Evolutionary conservation across 2,888 invertebrate genomes (phyloP).

Genomic region (Teleiodes luculella): DNA sequence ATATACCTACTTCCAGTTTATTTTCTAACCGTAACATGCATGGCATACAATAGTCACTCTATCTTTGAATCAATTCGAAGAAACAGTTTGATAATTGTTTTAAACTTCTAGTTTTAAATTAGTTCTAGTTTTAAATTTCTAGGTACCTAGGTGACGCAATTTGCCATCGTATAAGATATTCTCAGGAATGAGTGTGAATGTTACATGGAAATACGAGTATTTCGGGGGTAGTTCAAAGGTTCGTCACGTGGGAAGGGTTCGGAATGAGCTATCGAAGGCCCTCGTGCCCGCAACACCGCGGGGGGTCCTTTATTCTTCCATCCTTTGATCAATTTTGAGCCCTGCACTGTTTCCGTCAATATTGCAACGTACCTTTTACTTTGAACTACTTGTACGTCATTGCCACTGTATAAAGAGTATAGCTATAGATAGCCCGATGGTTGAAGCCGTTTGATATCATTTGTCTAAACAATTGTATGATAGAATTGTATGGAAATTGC

Average conservation of each 20-base stretch:
- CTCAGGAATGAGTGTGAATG: conserved; percentile 12
- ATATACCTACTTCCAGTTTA: too few species aligned
- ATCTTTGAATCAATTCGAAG: too few species aligned
- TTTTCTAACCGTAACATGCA: too few species aligned
- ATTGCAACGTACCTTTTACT: neutral
- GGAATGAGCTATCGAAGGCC: conserved; percentile 16
- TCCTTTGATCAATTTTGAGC: conserved; percentile 12
- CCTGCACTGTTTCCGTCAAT: neutral
- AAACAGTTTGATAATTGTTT: too few species aligned
- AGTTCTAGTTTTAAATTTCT: too few species aligned
- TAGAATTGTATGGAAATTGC: too few species aligned
- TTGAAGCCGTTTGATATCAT: too few species aligned
- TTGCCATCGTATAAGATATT: conserved; percentile 10
- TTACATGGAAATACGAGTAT: conserved; percentile 18
- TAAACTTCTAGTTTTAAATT: too few species aligned
- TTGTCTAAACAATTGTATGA: too few species aligned
- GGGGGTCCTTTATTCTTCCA: conserved; percentile 7
- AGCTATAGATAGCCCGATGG: too few species aligned
- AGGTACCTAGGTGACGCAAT: neutral
- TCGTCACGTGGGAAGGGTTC: conserved; percentile 17
- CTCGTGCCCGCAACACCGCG: conserved; percentile 9
- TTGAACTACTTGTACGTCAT: neutral
- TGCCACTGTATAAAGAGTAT: neutral
- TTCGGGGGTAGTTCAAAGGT: conserved; percentile 6
- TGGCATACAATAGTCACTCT: too few species aligned